Evolutionary conservation across 2,888 invertebrate genomes (phyloP), one percentile per base, ranked within the genome.

Genomic region (Clitarchus hookeri): DNA sequence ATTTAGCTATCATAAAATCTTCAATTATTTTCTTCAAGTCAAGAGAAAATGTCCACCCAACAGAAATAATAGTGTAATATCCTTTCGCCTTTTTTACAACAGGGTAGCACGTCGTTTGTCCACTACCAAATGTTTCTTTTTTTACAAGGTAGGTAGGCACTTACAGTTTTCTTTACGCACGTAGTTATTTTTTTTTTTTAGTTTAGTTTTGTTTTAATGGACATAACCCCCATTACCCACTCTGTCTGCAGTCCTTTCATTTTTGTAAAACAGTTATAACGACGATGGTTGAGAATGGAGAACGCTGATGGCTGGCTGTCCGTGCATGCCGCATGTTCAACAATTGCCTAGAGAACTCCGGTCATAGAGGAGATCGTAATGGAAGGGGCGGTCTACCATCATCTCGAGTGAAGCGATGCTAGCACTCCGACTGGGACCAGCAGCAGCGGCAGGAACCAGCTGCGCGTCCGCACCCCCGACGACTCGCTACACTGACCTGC

Each of bases 401-500:
- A 86, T 86, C 86, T 86, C 25, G 84, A 84, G 84, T 86, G 84
- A 44, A 86, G 84, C 79, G 78, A 36, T 25, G 78, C 44, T 12
- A 86, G 23, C 53, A 79, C 12, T n/a, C 19, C 53, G 27, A 77
- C 84, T 48, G 80, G 27, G 84, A 54, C 78, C 80, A 86, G 79
- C 26, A 86, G 48, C 44, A 80, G 23, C 8, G 84, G 80, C 48
- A 84, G 79, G 26, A 78, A 36, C 79, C 23, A 12, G 27, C 26
- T 36, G 54, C 27, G 25, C 27, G 19, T 53, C 12, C 79, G 79
- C 26, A 77, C 54, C 36, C 19, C 26, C n/a, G 86, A 78, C 16
- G 83, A 84, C 53, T 86, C 86, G 25, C 78, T 80, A 53, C 87
- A 87, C 82, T 87, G 85, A 79, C 87, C 87, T 87, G 79, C 6